phyloP scores from a whole-genome alignment of 2,888 invertebrate genomes.

The Lobophora halterata region DNA sequence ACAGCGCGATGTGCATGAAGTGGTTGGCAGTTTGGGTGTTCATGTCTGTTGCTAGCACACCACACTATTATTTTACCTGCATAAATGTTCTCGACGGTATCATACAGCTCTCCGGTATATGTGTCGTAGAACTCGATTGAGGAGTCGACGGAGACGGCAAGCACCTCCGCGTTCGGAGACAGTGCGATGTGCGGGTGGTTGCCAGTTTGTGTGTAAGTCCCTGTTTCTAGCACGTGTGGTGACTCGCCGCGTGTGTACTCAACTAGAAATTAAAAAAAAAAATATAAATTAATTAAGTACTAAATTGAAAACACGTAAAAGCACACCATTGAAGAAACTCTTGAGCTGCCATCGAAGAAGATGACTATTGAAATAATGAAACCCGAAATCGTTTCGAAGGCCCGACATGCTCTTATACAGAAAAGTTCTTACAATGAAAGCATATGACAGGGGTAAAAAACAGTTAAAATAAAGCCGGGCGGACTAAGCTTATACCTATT shows the following conservation, averaged over 20 bases:
- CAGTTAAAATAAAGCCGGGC: too few species aligned
- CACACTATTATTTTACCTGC: slow-evolving; percentile 62
- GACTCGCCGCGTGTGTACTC: slow-evolving; percentile 90
- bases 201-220: slow-evolving; percentile 80
- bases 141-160: slow-evolving; percentile 84
- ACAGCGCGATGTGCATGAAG: slow-evolving; percentile 82
- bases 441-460: too few species aligned
- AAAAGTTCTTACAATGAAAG: too few species aligned
- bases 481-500: too few species aligned
- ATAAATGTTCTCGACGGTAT: slow-evolving; percentile 84
- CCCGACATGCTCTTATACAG: too few species aligned
- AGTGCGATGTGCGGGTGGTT: slow-evolving; percentile 83
- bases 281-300: neutral
- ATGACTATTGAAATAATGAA: too few species aligned
- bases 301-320: neutral
- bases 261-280: slow-evolving; percentile 75
- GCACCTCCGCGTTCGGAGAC: slow-evolving; percentile 89
- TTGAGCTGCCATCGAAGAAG: too few species aligned
- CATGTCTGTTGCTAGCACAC: too few species aligned
- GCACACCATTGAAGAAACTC: too few species aligned
- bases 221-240: slow-evolving; percentile 85
- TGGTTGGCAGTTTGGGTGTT: neutral
- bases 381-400: too few species aligned
- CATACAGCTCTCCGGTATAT: slow-evolving; percentile 83
- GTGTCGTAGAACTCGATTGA: slow-evolving; percentile 86